phyloP scores from a whole-genome alignment of 2,797 vertebrate species.

The Loriculus beryllinus region DNA sequence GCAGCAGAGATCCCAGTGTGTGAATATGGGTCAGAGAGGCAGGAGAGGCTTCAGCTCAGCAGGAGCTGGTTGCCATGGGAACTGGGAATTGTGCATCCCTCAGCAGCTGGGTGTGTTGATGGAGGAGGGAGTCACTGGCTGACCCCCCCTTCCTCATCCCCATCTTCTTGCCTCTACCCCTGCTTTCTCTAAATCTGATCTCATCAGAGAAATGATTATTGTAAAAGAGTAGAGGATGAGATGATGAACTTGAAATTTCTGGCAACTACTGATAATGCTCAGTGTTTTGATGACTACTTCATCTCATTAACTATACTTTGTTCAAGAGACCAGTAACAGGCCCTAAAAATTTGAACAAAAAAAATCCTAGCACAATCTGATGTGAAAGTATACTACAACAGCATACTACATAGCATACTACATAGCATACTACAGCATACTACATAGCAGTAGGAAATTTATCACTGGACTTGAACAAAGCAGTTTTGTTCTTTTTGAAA shows the following conservation, averaged over 20 bases:
- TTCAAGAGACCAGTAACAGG: background rate
- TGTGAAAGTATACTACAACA: background rate
- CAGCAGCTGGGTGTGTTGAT: background rate
- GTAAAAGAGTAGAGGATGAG: background rate
- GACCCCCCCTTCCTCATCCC: background rate
- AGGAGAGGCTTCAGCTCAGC: background rate
- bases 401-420: background rate
- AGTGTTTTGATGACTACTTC: background rate
- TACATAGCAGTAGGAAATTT: background rate
- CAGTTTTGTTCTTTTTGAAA: background rate
- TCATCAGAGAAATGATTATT: too few species aligned
- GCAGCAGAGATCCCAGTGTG: background rate
- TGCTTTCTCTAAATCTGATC: background rate
- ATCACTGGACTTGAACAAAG: background rate
- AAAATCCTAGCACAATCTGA: background rate
- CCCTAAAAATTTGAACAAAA: background rate
- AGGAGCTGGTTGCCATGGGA: conserved; percentile 39
- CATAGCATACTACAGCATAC: too few species aligned
- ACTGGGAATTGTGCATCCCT: conserved; percentile 1
- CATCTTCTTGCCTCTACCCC: background rate
- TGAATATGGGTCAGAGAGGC: conserved; percentile 56
- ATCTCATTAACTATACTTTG: background rate
- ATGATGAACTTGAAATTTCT: background rate
- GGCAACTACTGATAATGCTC: background rate
- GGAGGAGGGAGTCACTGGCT: background rate